Conservation (phyloP, 2,797 vertebrate species). For the Antrozous pallidus region DNA sequence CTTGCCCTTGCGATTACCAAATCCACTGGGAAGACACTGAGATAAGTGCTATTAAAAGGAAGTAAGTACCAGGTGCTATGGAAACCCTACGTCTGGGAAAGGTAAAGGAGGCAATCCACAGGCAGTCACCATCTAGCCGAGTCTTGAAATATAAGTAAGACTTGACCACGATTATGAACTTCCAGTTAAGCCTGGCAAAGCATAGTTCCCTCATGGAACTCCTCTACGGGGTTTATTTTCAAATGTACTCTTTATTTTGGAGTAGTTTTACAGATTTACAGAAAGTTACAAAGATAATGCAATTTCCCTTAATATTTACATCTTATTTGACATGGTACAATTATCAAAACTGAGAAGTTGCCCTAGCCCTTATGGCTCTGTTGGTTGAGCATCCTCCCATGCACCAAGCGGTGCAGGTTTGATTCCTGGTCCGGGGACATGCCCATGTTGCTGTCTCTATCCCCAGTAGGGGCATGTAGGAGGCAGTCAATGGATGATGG, state of each 20-base stretch:
- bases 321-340: background rate
- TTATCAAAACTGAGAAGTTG: background rate
- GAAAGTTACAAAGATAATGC: background rate
- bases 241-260: background rate
- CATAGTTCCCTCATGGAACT: background rate
- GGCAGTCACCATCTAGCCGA: background rate
- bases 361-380: background rate
- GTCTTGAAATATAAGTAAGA: background rate
- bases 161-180: background rate
- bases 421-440: background rate
- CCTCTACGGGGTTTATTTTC: background rate
- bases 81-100: background rate
- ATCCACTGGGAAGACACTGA: background rate
- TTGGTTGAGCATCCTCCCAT: background rate
- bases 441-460: background rate
- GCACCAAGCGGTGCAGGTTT: background rate
- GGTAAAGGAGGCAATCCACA: background rate
- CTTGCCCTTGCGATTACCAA: background rate
- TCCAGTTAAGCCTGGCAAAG: background rate
- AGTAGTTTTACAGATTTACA: background rate
- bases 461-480: background rate
- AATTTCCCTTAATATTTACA: background rate
- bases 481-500: background rate
- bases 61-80: background rate
- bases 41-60: background rate